These are phyloP conservation scores for Typhlichthys subterraneus DNA, from an alignment of 2,797 vertebrate species.

Conservation along the genomic window DNA sequence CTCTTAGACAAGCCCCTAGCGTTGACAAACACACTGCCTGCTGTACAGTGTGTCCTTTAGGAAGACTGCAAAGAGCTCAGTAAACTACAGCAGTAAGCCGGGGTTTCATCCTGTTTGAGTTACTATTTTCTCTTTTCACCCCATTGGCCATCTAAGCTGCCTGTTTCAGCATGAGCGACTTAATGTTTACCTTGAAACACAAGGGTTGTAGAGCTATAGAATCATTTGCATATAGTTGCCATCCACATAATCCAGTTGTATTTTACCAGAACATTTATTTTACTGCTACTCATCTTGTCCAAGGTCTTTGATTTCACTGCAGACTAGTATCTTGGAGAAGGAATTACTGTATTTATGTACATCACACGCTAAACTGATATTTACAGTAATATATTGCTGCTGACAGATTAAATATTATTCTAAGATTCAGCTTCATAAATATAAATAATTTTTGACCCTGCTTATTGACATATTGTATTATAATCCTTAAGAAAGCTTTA, in stretches of 20 bases:
- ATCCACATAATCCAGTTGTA: too few species aligned
- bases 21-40: too few species aligned
- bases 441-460: neutral
- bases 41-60: neutral
- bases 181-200: too few species aligned
- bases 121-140: neutral
- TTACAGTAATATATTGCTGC: conserved; percentile 27
- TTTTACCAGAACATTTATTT: too few species aligned
- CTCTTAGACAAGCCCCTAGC: neutral
- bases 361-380: conserved; percentile 25
- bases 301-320: too few species aligned
- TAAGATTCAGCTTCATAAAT: neutral
- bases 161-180: neutral
- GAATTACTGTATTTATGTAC: neutral
- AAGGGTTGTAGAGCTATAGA: too few species aligned
- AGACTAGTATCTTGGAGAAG: too few species aligned
- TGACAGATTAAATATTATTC: conserved; percentile 25
- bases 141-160: neutral
- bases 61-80: neutral
- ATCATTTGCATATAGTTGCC: too few species aligned
- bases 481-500: too few species aligned
- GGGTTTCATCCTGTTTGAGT: neutral
- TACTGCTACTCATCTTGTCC: too few species aligned
- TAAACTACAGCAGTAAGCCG: neutral
- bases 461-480: conserved; percentile 1